These are phyloP conservation scores for Trochalopteron elliotii DNA, from an alignment of 2,113 vertebrate genomes.

Conservation along the genomic window DNA sequence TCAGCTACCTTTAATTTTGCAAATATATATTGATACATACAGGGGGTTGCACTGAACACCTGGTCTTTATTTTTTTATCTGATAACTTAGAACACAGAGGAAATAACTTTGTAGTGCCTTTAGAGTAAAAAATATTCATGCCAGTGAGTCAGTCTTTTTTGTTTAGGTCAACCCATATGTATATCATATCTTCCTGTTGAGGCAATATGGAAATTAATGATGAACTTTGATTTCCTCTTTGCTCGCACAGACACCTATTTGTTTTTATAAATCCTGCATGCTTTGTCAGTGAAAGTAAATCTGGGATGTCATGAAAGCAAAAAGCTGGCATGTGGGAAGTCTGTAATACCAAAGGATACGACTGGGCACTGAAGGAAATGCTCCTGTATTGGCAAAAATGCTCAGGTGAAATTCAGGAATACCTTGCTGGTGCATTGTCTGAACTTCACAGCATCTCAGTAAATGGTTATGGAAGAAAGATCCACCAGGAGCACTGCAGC, in stretches of 20 bases:
- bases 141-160: not conserved
- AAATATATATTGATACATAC: not conserved
- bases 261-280: not conserved
- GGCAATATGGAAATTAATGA: not conserved
- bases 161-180: not conserved
- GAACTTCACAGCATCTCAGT: not conserved
- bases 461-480: not conserved
- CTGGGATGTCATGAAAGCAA: not conserved
- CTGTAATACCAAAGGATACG: not conserved
- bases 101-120: not conserved
- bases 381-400: not conserved
- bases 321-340: not conserved
- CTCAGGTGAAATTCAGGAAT: not conserved
- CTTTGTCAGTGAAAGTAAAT: not conserved
- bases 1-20: not conserved
- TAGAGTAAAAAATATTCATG: not conserved
- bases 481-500: not conserved
- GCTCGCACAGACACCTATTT: not conserved
- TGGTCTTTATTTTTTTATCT: not conserved
- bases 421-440: not conserved
- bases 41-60: not conserved
- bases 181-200: not conserved
- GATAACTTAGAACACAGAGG: not conserved
- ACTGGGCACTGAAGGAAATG: not conserved
- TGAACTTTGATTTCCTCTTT: not conserved